phyloP scores from a whole-genome alignment of 2,888 invertebrate species.

The Cephus pygmeus region DNA sequence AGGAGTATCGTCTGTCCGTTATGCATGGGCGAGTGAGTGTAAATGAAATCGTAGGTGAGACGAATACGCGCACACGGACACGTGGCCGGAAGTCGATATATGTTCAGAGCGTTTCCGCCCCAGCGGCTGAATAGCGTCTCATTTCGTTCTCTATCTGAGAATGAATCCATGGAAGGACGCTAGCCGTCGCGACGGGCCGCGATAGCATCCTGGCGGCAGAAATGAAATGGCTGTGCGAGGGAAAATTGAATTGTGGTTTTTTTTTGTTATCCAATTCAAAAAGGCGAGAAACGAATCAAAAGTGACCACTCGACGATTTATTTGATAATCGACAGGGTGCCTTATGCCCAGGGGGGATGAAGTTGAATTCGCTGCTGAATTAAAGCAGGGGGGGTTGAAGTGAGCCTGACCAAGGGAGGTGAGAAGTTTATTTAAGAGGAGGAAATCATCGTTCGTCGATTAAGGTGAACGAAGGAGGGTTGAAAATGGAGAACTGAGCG shows the following conservation, averaged over 20 bases:
- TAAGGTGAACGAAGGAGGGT: constrained; percentile 58
- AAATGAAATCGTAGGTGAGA: background rate
- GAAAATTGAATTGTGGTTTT: background rate
- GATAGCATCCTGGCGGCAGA: background rate
- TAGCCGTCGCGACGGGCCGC: background rate
- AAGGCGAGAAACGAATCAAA: constrained; percentile 38
- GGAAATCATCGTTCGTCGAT: constrained; percentile 64
- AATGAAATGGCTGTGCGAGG: background rate
- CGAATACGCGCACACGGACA: constrained; percentile 35
- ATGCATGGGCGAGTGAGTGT: background rate
- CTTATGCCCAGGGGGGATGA: background rate
- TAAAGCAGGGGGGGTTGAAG: constrained; percentile 13
- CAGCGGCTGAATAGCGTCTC: constrained; percentile 41
- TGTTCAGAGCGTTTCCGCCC: constrained; percentile 53
- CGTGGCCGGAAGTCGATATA: constrained; percentile 62
- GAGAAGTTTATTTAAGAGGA: constrained; percentile 66
- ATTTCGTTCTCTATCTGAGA: constrained; percentile 10
- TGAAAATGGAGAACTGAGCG: constrained; percentile 13
- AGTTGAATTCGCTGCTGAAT: background rate
- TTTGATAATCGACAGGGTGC: constrained; percentile 42
- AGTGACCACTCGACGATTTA: constrained; percentile 56
- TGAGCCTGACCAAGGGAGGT: constrained; percentile 36
- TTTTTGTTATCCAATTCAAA: background rate
- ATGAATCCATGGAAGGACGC: background rate
- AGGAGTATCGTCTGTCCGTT: background rate